Conservation (phyloP, 1,140 invertebrate species). For the Aculops lycopersici region DNA sequence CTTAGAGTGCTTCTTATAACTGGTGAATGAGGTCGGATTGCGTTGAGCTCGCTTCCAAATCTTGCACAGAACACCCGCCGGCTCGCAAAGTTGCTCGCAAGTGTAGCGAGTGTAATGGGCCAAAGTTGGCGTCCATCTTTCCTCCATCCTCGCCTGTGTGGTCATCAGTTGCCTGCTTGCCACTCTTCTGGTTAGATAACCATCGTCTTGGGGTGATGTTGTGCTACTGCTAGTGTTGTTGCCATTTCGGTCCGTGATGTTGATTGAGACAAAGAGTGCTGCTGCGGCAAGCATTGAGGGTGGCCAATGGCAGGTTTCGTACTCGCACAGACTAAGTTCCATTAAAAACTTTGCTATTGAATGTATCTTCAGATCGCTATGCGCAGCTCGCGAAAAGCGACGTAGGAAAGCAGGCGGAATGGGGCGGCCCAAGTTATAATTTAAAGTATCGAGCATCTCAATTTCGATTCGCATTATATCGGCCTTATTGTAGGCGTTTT, state of each 20-base stretch:
- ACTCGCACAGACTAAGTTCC: constrained; percentile 49
- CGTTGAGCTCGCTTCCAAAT: constrained; percentile 17
- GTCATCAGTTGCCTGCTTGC: too few relatives aligned
- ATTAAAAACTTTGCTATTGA: constrained; percentile 68
- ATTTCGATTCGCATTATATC: constrained; percentile 9
- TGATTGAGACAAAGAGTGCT: constrained; percentile 31
- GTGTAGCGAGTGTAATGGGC: constrained; percentile 19
- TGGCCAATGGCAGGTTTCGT: constrained; percentile 37
- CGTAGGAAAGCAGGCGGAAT: constrained; percentile 57
- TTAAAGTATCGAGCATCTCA: constrained; percentile 26
- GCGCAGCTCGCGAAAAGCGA: constrained; percentile 37
- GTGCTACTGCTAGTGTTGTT: too few relatives aligned
- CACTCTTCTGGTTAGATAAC: too few relatives aligned
- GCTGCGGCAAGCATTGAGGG: constrained; percentile 49
- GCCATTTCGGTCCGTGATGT: constrained; percentile 13
- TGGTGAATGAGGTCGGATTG: too few relatives aligned
- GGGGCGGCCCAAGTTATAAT: constrained; percentile 49
- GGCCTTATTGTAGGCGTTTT: constrained; percentile 5
- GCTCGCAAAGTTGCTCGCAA: constrained; percentile 15
- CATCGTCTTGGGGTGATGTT: too few relatives aligned
- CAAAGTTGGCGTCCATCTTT: constrained; percentile 18
- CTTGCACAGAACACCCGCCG: constrained; percentile 16
- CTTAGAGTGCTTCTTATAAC: too few relatives aligned
- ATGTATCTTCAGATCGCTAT: constrained; percentile 34
- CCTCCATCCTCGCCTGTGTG: constrained; percentile 7